Evolutionary conservation across 2,888 invertebrate genomes (phyloP).

Genomic region (Alloplasta piceator): DNA sequence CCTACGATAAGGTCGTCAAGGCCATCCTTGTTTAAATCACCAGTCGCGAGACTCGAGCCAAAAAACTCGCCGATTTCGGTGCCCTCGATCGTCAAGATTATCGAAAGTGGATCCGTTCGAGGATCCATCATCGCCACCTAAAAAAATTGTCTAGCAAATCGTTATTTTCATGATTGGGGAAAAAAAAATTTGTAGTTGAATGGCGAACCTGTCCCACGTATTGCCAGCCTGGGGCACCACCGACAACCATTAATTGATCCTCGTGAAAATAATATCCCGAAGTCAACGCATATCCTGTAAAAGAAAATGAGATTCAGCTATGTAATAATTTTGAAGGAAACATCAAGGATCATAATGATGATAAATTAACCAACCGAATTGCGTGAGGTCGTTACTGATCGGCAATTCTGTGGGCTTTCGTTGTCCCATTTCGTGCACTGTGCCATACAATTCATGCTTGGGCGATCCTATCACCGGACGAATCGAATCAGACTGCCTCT

Average conservation of each 20-base stretch:
- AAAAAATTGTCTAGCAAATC: constrained; percentile 7
- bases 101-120: constrained; percentile 14
- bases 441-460: constrained; percentile 67
- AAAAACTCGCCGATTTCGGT: constrained; percentile 76
- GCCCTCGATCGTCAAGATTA: constrained; percentile 68
- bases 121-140: constrained; percentile 72
- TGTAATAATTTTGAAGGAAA: background rate
- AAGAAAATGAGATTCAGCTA: background rate
- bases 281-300: constrained; percentile 74
- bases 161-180: constrained; percentile 1
- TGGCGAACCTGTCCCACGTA: constrained; percentile 69
- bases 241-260: constrained; percentile 68
- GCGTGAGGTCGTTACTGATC: constrained; percentile 62
- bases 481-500: background rate
- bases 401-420: constrained; percentile 48
- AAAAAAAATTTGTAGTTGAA: background rate
- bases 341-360: background rate
- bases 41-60: constrained; percentile 75
- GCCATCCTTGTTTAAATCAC: constrained; percentile 77
- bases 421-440: constrained; percentile 60
- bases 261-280: constrained; percentile 74
- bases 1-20: constrained; percentile 77
- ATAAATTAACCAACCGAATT: constrained; percentile 68
- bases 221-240: constrained; percentile 75
- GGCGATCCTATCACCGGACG: constrained; percentile 71